Evolutionary conservation across 2,888 invertebrate genomes (phyloP).

Genomic region (Parelbella ahira): DNA sequence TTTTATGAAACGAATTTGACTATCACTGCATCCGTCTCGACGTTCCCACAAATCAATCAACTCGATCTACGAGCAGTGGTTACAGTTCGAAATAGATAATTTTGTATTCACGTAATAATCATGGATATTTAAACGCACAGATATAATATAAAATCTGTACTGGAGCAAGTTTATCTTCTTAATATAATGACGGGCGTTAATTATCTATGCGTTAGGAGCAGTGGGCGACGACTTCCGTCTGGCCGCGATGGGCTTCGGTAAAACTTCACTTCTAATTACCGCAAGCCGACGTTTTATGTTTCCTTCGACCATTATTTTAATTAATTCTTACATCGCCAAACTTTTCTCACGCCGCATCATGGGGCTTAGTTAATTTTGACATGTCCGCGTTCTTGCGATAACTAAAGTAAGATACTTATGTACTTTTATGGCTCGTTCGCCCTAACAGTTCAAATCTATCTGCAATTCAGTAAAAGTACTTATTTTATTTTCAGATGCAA

Average conservation of each 20-base stretch:
- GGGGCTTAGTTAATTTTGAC: constrained; percentile 46
- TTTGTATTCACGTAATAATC: no score
- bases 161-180: constrained; percentile 21
- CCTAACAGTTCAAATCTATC: no score
- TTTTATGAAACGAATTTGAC: no score
- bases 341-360: constrained; percentile 67
- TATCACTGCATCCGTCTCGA: no score
- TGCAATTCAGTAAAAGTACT: no score
- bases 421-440: no score
- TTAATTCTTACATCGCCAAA: constrained; percentile 63
- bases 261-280: constrained; percentile 71
- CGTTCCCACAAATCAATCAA: no score
- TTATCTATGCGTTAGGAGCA: constrained; percentile 34
- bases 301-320: constrained; percentile 72
- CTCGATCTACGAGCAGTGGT: no score
- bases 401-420: not conserved
- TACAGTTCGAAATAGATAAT: no score
- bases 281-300: constrained; percentile 66
- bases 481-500: no score
- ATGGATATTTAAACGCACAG: no score
- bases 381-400: constrained; percentile 19
- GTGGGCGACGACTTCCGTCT: constrained; percentile 46
- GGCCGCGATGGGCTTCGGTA: constrained; percentile 47
- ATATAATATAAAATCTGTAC: constrained; percentile 13
- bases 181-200: constrained; percentile 27